Evolutionary conservation across 2,888 invertebrate species (phyloP).

Genomic region (Drosophila austrosaltans): DNA sequence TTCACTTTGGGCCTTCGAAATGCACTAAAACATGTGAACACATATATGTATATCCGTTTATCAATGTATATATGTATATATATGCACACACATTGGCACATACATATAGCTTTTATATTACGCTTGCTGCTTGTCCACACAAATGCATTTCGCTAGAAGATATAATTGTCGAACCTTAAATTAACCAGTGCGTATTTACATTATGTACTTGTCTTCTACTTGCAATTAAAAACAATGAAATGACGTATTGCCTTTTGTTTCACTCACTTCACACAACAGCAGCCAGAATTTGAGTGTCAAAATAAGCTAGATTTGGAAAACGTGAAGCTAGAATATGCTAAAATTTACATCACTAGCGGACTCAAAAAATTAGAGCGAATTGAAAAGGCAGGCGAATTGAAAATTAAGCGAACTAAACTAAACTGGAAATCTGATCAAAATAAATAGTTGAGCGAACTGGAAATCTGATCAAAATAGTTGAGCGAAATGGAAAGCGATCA

Average conservation of each 20-base stretch:
- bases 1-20: conserved; percentile 45
- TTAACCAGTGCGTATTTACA: conserved; percentile 8
- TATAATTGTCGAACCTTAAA: conserved; percentile 11
- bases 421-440: too few relatives aligned
- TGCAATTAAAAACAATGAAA: conserved; percentile 15
- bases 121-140: conserved; percentile 33
- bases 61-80: conserved; percentile 32
- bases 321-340: too few relatives aligned
- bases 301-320: too few relatives aligned
- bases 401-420: too few relatives aligned
- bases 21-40: conserved; percentile 42
- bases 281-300: too few relatives aligned
- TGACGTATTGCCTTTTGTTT: conserved; percentile 10
- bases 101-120: conserved; percentile 53
- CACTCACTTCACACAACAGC: conserved; percentile 7
- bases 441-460: too few relatives aligned
- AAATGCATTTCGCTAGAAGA: conserved; percentile 28
- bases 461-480: too few relatives aligned
- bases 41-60: conserved; percentile 3
- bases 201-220: conserved; percentile 10
- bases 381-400: too few relatives aligned
- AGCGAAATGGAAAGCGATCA: too few relatives aligned
- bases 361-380: too few relatives aligned
- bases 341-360: too few relatives aligned
- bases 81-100: conserved; percentile 37